Conservation (phyloP, 2,797 vertebrate genomes). For the Manis crassicaudata region DNA sequence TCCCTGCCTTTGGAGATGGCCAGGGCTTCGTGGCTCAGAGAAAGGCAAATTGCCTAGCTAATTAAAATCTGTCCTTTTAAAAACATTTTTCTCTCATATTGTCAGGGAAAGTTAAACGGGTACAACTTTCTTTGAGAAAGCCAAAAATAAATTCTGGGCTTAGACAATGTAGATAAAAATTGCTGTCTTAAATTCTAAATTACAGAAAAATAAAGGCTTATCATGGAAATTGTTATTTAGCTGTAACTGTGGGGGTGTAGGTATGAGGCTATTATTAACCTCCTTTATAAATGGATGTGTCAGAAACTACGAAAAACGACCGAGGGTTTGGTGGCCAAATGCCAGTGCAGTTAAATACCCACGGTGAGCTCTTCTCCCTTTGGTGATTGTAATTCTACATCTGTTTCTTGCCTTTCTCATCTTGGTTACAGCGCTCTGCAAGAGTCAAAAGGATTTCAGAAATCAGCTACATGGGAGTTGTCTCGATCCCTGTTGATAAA, state of each 20-base stretch:
- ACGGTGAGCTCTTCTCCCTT: not conserved
- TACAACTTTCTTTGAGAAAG: slow-evolving; percentile 57
- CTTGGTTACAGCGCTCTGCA: not conserved
- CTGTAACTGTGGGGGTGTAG: not conserved
- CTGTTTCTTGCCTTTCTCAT: not conserved
- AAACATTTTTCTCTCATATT: slow-evolving; percentile 19
- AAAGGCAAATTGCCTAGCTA: slow-evolving; percentile 47
- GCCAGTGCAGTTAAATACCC: slow-evolving; percentile 4
- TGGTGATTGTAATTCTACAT: not conserved
- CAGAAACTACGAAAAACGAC: not conserved
- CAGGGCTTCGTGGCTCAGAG: slow-evolving; percentile 46
- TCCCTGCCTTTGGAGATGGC: slow-evolving; percentile 55
- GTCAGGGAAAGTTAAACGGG: slow-evolving; percentile 48
- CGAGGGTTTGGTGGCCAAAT: not conserved
- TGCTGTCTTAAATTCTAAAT: slow-evolving; percentile 63
- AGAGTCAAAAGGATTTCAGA: slow-evolving; percentile 36
- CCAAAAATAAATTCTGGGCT: slow-evolving; percentile 72
- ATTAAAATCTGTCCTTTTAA: slow-evolving; percentile 57
- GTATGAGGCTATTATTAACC: slow-evolving; percentile 18
- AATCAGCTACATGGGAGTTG: not conserved
- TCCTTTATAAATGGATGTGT: slow-evolving; percentile 31
- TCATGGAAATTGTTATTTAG: slow-evolving; percentile 59
- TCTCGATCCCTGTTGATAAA: slow-evolving; percentile 20
- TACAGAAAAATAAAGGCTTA: slow-evolving; percentile 62
- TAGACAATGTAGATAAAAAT: slow-evolving; percentile 44